Base-by-base conservation (phyloP, 2,888 invertebrate species). In the Acanthoscelides obtectus region DNA sequence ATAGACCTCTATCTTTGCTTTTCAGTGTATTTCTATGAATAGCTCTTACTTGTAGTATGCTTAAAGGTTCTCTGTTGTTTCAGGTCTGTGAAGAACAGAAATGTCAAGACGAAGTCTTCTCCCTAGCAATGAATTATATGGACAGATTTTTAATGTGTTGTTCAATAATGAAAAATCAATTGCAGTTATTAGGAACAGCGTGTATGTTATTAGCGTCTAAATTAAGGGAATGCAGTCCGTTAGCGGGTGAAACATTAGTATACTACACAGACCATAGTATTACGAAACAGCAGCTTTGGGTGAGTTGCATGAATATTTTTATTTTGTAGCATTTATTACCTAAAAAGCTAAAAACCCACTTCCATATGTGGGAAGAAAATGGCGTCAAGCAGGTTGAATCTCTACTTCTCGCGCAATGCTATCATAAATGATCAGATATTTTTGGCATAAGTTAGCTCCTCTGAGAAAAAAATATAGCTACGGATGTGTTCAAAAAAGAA, bases 251-350 rank as follows among this genome's bases (percentile, higher is more conserved):
- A 77, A 89, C 92, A 72, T 90, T 98, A 80, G 94, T 96, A 81
- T 93, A 93, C 87, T 98, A 97, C 88, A 97, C 98, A 72, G 98
- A 97, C 84, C 93, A 96, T 87, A 97, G 96, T 87, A 93, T 98
- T 87, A 92, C 92, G 72, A 88, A 93, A 80, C 88, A 92, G 73
- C 94, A 97, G 82, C 89, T 98, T 78, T 92, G 94, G 89, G 98
- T 98, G 88, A 94, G 95, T 92, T 45, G 45, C 45, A 45, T 45
- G 5, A 3, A 45, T 45, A 12, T 45, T 12, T 45, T 45, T 12
- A 12, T 12, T 45, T 6, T 45, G 17, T 12, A 45, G 5, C 45
- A 1, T 45, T 45, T n/a, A n/a, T n/a, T n/a, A n/a, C n/a, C n/a
- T n/a, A n/a, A n/a, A n/a, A n/a, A n/a, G n/a, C n/a, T n/a, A n/a